These are phyloP conservation scores for Planiliza haematocheilus DNA, from an alignment of 2,113 vertebrate species.

Conservation along the genomic window DNA sequence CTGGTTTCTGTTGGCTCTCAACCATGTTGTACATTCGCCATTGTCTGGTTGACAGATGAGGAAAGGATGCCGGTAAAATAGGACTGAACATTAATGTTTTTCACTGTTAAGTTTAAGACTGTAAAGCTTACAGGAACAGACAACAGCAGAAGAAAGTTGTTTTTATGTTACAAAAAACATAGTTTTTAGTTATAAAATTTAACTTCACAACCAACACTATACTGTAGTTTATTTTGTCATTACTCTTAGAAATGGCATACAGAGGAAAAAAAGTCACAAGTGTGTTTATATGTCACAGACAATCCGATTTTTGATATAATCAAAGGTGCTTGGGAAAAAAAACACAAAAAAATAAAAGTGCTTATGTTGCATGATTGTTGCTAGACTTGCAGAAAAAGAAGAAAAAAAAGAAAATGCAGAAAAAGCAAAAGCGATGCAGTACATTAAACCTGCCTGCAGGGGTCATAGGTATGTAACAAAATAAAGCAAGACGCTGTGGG, in stretches of 20 bases:
- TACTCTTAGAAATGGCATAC: too few relatives aligned
- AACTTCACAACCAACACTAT: too few relatives aligned
- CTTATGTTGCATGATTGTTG: not conserved
- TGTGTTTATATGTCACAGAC: not conserved
- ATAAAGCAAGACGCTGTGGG: not conserved
- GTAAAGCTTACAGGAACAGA: not conserved
- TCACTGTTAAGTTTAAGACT: not conserved
- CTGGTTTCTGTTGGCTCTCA: constrained; percentile 68
- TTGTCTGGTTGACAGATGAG: constrained; percentile 12
- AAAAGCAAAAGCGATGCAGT: not conserved
- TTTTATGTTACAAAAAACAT: not conserved
- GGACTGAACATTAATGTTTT: not conserved
- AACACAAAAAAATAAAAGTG: not conserved
- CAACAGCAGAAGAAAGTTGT: not conserved
- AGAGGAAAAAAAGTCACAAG: too few relatives aligned
- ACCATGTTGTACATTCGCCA: not conserved
- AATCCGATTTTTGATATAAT: not conserved
- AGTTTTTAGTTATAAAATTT: too few relatives aligned
- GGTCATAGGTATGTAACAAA: constrained; percentile 49
- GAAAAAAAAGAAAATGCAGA: not conserved
- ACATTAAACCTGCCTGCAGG: constrained; percentile 48
- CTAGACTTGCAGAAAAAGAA: not conserved
- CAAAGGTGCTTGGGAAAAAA: not conserved
- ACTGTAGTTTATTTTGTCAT: too few relatives aligned
- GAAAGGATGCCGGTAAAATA: constrained; percentile 1